Base-by-base conservation (phyloP, 2,888 invertebrate species). In the Zootermopsis nevadensis region DNA sequence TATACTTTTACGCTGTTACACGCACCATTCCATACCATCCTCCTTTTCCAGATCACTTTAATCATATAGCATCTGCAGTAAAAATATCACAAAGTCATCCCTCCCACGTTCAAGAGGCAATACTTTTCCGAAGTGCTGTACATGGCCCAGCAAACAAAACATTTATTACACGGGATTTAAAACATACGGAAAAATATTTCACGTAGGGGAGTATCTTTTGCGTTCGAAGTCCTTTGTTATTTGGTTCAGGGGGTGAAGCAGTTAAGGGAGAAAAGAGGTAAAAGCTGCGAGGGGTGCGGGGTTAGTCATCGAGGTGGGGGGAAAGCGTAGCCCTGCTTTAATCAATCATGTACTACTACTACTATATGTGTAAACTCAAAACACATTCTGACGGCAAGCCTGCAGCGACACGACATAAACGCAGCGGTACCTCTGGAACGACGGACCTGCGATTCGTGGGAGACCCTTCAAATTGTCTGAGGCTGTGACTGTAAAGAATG, bases 211-310 rank as follows among this genome's bases (percentile, higher is more conserved):
- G 48, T 82, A 82, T 84, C 82, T 84, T 82, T 82, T 81, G 60
- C 80, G n/a, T 77, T 55, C 8, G 22, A 84, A 84, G 84, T 55
- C 81, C 82, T 84, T 84, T 83, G 84, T 84, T 83, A 83, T 81
- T 60, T n/a, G 84, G 77, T 80, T 48, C 53, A 72, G 82, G 67
- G 83, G 82, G 76, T 82, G 24, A 74, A 81, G 55, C 76, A 48
- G 84, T 82, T 80, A 83, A 83, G 80, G 83, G 82, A 76, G 82
- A 69, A 60, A 77, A 81, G 76, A 66, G 53, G 76, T 76, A 30
- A 67, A 53, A 27, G 77, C 77, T 38, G 77, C 24, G 60, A 48
- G 69, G 67, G 38, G 48, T 31, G 42, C 35, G 53, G 69, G 77
- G 35, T 27, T 48, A 60, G 38, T 31, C 42, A 22, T 24, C 35